Conservation (phyloP, 2,797 vertebrate genomes). For the Chaetodon trifasciatus region DNA sequence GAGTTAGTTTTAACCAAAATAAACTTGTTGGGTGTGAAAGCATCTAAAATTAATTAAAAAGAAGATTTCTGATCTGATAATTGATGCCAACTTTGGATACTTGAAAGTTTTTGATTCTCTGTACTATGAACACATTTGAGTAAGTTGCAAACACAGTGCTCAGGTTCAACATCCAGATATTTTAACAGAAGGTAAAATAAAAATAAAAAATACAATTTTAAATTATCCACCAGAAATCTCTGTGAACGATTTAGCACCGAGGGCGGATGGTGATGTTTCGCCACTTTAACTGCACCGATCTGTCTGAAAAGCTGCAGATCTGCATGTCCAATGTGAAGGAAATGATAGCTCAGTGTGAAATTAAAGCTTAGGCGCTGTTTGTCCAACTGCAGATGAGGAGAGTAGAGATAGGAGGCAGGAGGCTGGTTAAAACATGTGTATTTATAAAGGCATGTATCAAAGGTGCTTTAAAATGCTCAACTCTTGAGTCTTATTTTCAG, state of each 20-base stretch:
- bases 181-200: not conserved
- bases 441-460: not conserved
- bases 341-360: not conserved
- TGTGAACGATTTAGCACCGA: not conserved
- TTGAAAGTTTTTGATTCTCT: not conserved
- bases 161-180: not conserved
- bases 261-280: not conserved
- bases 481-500: slow-evolving; percentile 18
- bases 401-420: not conserved
- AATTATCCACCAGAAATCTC: not conserved
- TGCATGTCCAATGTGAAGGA: not conserved
- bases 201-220: not conserved
- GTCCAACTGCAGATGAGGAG: not conserved
- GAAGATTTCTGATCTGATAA: not conserved
- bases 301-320: slow-evolving; percentile 10
- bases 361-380: not conserved
- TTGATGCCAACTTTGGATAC: not conserved
- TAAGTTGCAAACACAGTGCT: not conserved
- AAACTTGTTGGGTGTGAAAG: too few species aligned
- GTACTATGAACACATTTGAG: not conserved
- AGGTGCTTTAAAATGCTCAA: not conserved
- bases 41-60: not conserved
- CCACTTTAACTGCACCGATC: not conserved
- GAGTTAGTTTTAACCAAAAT: too few species aligned
- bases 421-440: not conserved